Evolutionary conservation across 35 echinoderm and acorn worm species (phyloP), one percentile per base, ranked within the genome.

Genomic region (Ophioderma brevispina): DNA sequence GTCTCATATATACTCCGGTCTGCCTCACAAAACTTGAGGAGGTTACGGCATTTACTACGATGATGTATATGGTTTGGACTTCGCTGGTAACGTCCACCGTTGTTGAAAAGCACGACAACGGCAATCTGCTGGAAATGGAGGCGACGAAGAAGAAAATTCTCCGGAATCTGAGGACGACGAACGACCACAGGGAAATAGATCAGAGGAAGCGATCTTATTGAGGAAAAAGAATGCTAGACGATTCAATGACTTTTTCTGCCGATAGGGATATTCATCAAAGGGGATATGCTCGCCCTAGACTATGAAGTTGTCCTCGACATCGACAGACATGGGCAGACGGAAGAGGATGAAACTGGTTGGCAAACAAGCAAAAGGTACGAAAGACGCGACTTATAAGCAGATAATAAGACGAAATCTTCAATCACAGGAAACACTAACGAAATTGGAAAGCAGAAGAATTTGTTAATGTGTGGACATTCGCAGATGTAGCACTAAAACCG

Each of bases 141-240:
- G n/a, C n/a, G 50, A 86, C 56, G 76, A 40, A 42, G 87, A 89
- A 25, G 78, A 88, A 82, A 31, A 87, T 5, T 18, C 21, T 38
- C 38, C 56, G 30, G 46, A 76, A 13, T 70, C 59, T 30, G 56
- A 84, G 34, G 89, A 84, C 1, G 43, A n/a, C n/a, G n/a, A n/a
- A n/a, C n/a, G n/a, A n/a, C n/a, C n/a, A 89, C 33, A 37, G 87
- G 4, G 80, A 87, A n/a, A 78, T 90, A 63, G 50, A 52, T 21
- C n/a, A n/a, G 92, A 94, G 31, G 92, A 94, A 37, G 88, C 82
- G 88, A 94, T 86, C 17, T 79, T 25, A 23, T 85, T 39, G 76
- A 85, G 25, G 92, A 89, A 13, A 81, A 41, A 41, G 79, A 18
- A 56, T 86, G 32, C 36, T 92, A 34, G 76, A 85, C 55, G 70